Evolutionary conservation across 2,113 vertebrate species (phyloP), one percentile per base, ranked within the genome.

Genomic region (Thryonomys swinderianus): DNA sequence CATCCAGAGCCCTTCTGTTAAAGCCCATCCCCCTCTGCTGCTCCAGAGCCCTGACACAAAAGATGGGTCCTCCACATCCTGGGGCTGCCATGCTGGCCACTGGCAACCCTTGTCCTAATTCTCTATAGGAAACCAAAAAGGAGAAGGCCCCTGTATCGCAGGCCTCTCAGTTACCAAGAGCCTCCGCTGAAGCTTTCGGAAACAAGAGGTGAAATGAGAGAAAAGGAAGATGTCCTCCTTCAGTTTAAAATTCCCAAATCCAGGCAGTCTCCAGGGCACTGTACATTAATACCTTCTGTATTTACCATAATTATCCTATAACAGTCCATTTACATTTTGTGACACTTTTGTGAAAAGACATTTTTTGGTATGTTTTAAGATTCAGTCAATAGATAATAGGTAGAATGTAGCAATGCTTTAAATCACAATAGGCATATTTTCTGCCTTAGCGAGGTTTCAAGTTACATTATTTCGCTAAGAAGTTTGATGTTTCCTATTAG

Each of bases 251-350:
- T 78, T 90, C 34, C 12, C 55, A 89, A 73, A 37, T 21, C n/a
- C 17, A 94, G 87, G 81, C 53, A 45, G 5, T 83, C 51, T 67
- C 59, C 55, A 87, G 86, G 34, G 37, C 2, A 67, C 57, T 71
- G 51, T 80, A 88, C 95, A 95, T 96, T 53, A 93, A 55, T 84
- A 80, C 80, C 90, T 96, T 95, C 64, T 32, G 1, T 10, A 37
- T 78, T 86, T 78, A 37, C 45, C 73, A 32, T 61, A 88, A 91
- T 94, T 92, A 85, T 85, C 32, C 91, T 91, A 3, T 88, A 92
- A 90, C 88, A 92, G n/a, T 48, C 45, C 91, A 64, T 97, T 83
- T 92, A 67, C 95, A 96, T 81, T 90, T 3, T 66, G n/a, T 95
- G 81, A 88, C 81, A 94, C 21, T 83, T 95, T 66, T 85, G 10